phyloP scores from a whole-genome alignment of 2,888 invertebrate genomes.

The Aphrophora alni region DNA sequence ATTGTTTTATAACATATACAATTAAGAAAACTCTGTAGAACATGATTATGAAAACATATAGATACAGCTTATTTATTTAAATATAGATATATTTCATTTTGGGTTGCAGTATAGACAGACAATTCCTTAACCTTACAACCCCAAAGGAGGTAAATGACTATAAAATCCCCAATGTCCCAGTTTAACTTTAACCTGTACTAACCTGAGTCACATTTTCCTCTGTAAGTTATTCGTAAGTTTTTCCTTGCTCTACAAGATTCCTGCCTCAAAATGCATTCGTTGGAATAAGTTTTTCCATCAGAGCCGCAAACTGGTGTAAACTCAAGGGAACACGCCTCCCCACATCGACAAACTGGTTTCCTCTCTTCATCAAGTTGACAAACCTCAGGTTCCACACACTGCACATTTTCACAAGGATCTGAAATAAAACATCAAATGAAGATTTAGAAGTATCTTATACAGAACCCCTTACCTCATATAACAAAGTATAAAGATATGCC shows the following conservation, averaged over 20 bases:
- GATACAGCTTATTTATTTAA: no score
- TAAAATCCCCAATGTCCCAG: no score
- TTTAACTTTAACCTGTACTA: conserved; percentile 50
- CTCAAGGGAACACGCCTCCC: conserved; percentile 76
- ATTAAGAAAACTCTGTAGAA: no score
- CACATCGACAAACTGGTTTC: conserved; percentile 80
- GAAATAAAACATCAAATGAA: conserved; percentile 54
- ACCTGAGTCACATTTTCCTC: conserved; percentile 85
- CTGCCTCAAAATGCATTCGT: conserved; percentile 79
- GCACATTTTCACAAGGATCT: conserved; percentile 86
- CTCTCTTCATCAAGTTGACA: conserved; percentile 83
- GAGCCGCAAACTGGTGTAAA: conserved; percentile 78
- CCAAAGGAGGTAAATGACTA: no score
- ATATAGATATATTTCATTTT: no score
- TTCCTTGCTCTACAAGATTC: conserved; percentile 79
- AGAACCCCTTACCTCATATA: no score
- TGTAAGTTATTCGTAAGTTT: conserved; percentile 77
- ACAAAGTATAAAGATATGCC: no score
- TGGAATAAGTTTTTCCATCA: conserved; percentile 80
- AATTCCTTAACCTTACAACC: no score
- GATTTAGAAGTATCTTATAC: no score
- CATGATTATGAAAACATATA: no score
- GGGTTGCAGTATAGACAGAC: no score
- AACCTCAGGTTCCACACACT: conserved; percentile 79
- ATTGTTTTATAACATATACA: no score